Base-by-base conservation (phyloP, 2,888 invertebrate genomes). In the Eugnorisma glareosa region DNA sequence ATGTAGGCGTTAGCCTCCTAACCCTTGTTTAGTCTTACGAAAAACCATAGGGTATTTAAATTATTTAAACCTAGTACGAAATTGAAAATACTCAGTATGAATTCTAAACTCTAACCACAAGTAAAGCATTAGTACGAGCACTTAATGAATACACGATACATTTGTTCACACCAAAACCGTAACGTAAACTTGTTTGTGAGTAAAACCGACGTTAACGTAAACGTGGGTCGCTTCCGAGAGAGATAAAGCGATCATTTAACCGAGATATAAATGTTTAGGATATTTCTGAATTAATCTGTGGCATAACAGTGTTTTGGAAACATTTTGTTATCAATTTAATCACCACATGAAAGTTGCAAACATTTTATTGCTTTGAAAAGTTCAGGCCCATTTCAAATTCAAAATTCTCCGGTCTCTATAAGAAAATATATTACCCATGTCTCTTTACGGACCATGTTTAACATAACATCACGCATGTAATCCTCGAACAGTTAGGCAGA, bases 181-280 rank as follows among this genome's bases (percentile, higher is more conserved):
- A 79, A 84, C 48, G 79, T 64, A 66, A 69, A 63, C 67, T 21
- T 67, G 76, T 75, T 86, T 57, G 66, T 24, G 31, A 31, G 35
- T 72, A 69, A 54, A 82, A 61, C 67, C 69, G 64, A 69, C 63
- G 61, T 73, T 82, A 63, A 68, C 66, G 71, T 73, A 45, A 73
- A 83, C 82, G 67, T 86, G 77, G 77, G 86, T 82, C 63, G 77
- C 66, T 73, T 86, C 54, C 59, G 77, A 82, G 64, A 57, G 64
- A 67, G 57, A 70, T 76, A 73, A 63, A 63, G 54, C 66, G 57
- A 67, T 82, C 63, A 72, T 81, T 81, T 64, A 31, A 43, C 11
- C 24, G 43, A 85, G 35, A 24, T 43, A 2, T 59, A 48, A 24
- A 51, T 67, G 45, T 54, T 61, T 24, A 37, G 63, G n/a, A n/a